Conservation (phyloP, 1,140 invertebrate genomes). For the Nephila pilipes region DNA sequence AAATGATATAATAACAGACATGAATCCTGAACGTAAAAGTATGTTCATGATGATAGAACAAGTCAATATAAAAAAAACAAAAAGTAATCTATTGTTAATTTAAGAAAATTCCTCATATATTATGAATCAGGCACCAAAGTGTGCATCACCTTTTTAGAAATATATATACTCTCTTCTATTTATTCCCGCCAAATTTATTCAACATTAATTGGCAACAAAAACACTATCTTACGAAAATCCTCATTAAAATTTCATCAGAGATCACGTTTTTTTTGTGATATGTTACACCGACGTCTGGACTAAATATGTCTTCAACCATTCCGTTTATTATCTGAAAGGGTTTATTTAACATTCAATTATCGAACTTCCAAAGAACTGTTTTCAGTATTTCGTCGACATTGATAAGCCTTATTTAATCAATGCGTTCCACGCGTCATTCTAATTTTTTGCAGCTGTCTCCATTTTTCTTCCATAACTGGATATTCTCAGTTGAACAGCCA, state of each 20-base stretch:
- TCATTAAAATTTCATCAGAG: conserved; percentile 36
- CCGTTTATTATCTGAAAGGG: background rate
- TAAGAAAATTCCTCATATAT: background rate
- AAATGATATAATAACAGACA: too few relatives aligned
- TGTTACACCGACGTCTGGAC: background rate
- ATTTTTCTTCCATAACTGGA: background rate
- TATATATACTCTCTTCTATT: background rate
- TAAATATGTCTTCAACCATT: background rate
- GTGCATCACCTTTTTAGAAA: background rate
- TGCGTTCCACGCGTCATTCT: conserved; percentile 6
- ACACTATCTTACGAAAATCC: background rate
- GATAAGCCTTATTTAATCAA: conserved; percentile 53
- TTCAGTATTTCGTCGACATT: conserved; percentile 38
- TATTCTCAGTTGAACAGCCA: conserved; percentile 44
- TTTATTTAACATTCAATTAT: conserved; percentile 15
- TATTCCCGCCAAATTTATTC: background rate
- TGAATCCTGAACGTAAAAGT: too few relatives aligned
- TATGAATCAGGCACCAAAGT: background rate
- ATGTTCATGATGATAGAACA: too few relatives aligned
- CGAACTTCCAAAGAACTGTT: conserved; percentile 4
- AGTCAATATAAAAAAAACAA: background rate
- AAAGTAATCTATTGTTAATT: background rate
- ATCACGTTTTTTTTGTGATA: background rate
- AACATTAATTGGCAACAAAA: conserved; percentile 12
- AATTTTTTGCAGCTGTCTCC: background rate